These are phyloP conservation scores for Porphyrio hochstetteri DNA, from an alignment of 2,113 vertebrate species.

Conservation along the genomic window DNA sequence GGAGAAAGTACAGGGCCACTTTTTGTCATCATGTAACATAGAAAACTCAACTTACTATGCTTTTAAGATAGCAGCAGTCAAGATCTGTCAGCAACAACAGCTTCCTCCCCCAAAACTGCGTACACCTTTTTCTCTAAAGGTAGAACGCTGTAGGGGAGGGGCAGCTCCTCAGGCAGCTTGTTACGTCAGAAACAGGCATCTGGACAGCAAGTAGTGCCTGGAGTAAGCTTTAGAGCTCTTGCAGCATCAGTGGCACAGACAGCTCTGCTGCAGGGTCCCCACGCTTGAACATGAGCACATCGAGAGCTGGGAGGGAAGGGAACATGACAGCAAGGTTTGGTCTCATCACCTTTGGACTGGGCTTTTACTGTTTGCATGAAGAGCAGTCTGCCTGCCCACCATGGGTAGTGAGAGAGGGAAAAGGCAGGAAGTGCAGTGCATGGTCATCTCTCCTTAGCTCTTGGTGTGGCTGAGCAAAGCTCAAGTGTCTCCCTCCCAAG, in stretches of 20 bases:
- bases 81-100: not conserved
- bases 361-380: not conserved
- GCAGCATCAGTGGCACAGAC: fast-evolving
- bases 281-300: not conserved
- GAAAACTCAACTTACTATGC: not conserved
- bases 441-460: not conserved
- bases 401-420: not conserved
- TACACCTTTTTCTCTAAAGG: not conserved
- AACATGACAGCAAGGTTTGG: not conserved
- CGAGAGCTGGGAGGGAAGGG: not conserved
- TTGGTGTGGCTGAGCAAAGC: not conserved
- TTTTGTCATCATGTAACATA: not conserved
- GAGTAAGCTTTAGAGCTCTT: not conserved
- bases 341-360: not conserved
- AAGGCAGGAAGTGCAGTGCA: not conserved
- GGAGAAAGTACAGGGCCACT: not conserved
- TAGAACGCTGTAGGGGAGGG: not conserved
- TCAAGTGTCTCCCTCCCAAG: not conserved
- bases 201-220: not conserved
- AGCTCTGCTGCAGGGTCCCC: not conserved
- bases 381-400: not conserved
- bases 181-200: not conserved
- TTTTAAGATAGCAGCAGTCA: not conserved
- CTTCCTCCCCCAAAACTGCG: not conserved
- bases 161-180: not conserved